Evolutionary conservation across 1,140 invertebrate genomes (phyloP), one percentile per base, ranked within the genome.

Genomic region (Nautilus pompilius): DNA sequence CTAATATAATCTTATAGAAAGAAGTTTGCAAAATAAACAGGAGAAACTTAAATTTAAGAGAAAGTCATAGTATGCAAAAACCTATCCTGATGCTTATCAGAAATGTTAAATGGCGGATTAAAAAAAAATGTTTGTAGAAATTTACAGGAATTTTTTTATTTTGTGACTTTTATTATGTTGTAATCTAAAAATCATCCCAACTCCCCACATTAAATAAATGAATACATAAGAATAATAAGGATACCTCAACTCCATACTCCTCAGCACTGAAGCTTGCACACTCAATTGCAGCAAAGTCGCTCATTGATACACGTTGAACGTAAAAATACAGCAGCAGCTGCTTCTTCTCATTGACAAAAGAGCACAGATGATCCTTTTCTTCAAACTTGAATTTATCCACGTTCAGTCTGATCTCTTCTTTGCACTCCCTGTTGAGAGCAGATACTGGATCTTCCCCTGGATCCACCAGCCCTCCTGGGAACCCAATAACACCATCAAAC

Each of bases 401-500:
- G 67, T 85, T 79, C n/a, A 85, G 75, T 61, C 82, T 81, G 58
- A 87, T 83, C 78, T 88, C 86, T 80, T 88, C 87, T 33, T 66
- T 61, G 51, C 87, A 67, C 76, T 87, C 86, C 60, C 86, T 60
- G 57, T 86, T 86, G 15, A 87, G 60, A n/a, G 77, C 83, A 15
- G 75, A 61, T 4, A 84, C 64, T 2, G 79, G 68, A 62, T 80
- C 70, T 72, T 86, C 84, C 17, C 80, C 83, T 3, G 68, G 58
- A 60, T 87, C 83, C 10, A 87, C 75, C 4, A 86, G 54, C 17
- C 87, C 87, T 29, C 87, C 87, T 54, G 86, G 86, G 78, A 88
- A 88, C 5, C 87, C 87, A 33, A 87, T 62, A n/a, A 81, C 75
- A 4, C 87, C 87, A 80, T 88, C 87, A 81, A 87, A 87, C 41